Conservation (phyloP, 2,797 vertebrate species). For the Catharus ustulatus region DNA sequence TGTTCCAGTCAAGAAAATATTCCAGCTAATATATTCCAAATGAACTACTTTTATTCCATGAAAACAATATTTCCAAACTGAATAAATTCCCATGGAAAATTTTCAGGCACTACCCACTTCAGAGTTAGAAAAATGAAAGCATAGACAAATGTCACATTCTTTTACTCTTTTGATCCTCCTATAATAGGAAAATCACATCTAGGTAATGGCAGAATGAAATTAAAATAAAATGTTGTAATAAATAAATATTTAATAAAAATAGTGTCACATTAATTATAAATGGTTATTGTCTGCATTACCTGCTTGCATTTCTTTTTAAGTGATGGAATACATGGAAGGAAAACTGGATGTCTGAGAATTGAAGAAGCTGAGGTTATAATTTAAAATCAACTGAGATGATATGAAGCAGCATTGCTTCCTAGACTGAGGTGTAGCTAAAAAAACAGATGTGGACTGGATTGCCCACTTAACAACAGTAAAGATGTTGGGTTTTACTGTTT, state of each 20-base stretch:
- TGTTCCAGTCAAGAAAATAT: background rate
- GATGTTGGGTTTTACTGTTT: background rate
- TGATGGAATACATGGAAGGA: background rate
- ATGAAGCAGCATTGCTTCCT: background rate
- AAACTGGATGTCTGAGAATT: background rate
- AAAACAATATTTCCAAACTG: background rate
- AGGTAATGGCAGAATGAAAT: background rate
- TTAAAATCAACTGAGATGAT: background rate
- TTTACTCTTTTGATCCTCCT: background rate
- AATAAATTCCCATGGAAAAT: background rate
- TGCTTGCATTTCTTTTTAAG: background rate
- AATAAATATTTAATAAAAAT: background rate
- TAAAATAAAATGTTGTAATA: background rate
- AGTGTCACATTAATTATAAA: background rate
- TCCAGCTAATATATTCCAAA: background rate
- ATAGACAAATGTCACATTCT: background rate
- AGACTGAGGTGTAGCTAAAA: background rate
- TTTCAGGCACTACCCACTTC: background rate
- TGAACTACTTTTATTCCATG: background rate
- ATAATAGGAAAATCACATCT: background rate
- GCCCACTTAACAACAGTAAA: background rate
- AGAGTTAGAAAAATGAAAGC: background rate
- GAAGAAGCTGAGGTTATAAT: background rate
- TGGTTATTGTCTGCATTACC: background rate
- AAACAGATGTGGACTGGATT: background rate